Base-by-base conservation (phyloP, 2,113 vertebrate species). In the Trachemys scripta region DNA sequence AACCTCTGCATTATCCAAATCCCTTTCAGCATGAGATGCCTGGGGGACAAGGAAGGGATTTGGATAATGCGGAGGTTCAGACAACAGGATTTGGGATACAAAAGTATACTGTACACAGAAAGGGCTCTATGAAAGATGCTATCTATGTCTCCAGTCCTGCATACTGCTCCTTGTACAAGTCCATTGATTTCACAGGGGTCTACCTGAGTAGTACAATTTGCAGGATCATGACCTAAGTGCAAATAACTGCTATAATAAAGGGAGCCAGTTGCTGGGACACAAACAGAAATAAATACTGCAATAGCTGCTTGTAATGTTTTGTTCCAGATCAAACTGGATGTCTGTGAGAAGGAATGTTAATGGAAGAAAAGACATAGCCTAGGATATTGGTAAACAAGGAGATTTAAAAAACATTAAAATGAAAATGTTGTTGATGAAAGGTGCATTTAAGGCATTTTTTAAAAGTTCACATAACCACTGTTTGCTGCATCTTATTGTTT, bases 211-310 rank as follows among this genome's bases (percentile, higher is more conserved):
- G 65, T 10, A 10, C 3, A 76, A 16, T 81, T 85, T 27, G 14
- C 7, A 25, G 54, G 35, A 85, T 83, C 83, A 9, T 7, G 20
- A 83, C 5, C 20, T 78, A 69, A 90, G 76, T 35, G 2, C 42
- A 93, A 91, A 92, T 3, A 8, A 38, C 20, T 84, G 88, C 82
- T 88, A 35, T 84, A 88, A 10, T 86, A 50, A 24, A 87, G 82
- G 3, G 12, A 3, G 8, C 69, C 22, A 25, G 45, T 42, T 56
- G 12, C 76, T 54, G 49, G 38, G 29, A 81, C 53, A 82, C 47
- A 88, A 93, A 59, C 0, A 45, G 29, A 13, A 31, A 53, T 76
- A 80, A 38, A 31, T 31, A 56, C 24, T 79, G 59, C 16, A 84
- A 72, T 1, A 78, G 31, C 31, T 85, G n/a, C 35, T 79, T 53